Base-by-base conservation (phyloP, 2,113 vertebrate genomes). In the Anser brachyrhynchus region DNA sequence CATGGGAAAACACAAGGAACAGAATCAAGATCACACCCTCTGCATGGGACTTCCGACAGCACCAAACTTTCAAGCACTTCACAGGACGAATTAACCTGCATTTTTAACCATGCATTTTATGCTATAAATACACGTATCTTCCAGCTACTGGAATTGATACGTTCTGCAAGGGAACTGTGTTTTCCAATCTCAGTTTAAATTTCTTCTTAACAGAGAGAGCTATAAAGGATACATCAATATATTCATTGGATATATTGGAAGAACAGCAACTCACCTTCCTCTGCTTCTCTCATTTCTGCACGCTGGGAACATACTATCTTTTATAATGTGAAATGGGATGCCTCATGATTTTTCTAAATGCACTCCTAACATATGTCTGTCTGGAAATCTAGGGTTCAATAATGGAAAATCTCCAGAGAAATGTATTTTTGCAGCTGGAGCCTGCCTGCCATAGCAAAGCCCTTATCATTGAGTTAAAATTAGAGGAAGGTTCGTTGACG, bases 121-220 rank as follows among this genome's bases (percentile, higher is more conserved):
- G 70, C 49, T 65, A n/a, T 37, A 69, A 39, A 69, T 35, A 46
- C 3, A 46, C 2, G 3, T 49, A 87, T 73, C 51, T 55, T 77
- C 71, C 43, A 73, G 29, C 49, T 89, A 77, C 51, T 62, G 79
- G 41, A 84, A 89, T 1, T 51, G 33, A 87, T 81, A 49, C 0
- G 0, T 44, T 84, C 58, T 84, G 66, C 71, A 91, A 89, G 17
- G 35, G 58, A 93, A 91, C 61, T 52, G 65, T 57, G 75, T 87
- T 95, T 96, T 91, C 77, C 91, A 90, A 57, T 93, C 64, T 92
- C 87, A 57, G 58, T 61, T 93, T 75, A 92, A 93, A 95, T 94
- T 92, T 89, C 83, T 93, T 96, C 77, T 76, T 82, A 89, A 61
- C 81, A 87, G 70, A 89, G 72, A 90, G 70, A 65, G 73, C 84